Evolutionary conservation across 1,140 invertebrate genomes (phyloP).

Genomic region (Calosoma granatense): DNA sequence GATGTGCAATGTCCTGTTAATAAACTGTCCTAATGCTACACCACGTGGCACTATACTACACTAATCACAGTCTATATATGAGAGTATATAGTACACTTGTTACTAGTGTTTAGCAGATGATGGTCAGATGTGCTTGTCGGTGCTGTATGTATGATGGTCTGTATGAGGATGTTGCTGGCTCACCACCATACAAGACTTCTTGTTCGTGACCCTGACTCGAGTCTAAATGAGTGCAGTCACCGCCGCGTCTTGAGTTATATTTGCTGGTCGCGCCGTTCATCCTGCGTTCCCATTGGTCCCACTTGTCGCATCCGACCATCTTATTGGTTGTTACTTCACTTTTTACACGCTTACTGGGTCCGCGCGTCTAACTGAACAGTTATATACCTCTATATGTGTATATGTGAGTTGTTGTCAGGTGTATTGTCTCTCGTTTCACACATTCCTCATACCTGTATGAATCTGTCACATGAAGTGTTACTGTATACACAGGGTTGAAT

Average conservation of each 20-base stretch:
- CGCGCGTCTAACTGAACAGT: neutral
- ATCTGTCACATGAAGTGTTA: neutral
- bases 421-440: slow-evolving; percentile 1
- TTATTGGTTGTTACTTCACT: neutral
- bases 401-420: neutral
- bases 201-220: neutral
- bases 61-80: no score
- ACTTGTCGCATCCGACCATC: neutral
- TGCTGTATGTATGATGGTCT: no score
- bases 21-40: no score
- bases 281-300: neutral
- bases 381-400: no score
- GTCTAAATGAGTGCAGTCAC: slow-evolving; percentile 2
- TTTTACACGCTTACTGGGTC: slow-evolving; percentile 3
- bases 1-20: no score
- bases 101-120: no score
- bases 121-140: no score
- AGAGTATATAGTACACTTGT: no score
- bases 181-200: neutral
- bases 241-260: neutral
- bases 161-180: no score
- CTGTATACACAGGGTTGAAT: no score
- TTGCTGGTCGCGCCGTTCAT: slow-evolving; percentile 2
- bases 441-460: neutral
- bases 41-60: no score